These are phyloP conservation scores for Brachionus calyciflorus DNA, from an alignment of 1,140 invertebrate species.

Conservation along the genomic window DNA sequence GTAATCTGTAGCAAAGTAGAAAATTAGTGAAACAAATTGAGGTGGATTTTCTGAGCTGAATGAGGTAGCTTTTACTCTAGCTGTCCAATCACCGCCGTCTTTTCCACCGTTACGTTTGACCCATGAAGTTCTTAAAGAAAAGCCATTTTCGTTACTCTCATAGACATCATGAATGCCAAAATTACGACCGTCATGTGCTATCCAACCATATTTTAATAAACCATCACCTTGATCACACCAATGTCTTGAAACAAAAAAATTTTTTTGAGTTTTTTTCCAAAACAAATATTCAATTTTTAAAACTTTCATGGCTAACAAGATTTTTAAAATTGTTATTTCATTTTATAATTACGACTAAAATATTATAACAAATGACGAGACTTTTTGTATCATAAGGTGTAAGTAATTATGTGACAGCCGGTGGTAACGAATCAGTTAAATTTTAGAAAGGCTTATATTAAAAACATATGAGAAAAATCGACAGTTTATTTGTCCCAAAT, in stretches of 20 bases:
- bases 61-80: constrained; percentile 71
- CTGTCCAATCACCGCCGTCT: constrained; percentile 88
- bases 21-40: constrained; percentile 61
- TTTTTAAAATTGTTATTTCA: too few species aligned
- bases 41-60: constrained; percentile 8
- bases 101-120: constrained; percentile 75
- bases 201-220: constrained; percentile 78
- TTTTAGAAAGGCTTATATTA: too few species aligned
- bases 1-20: constrained; percentile 60
- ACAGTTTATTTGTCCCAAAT: too few species aligned
- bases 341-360: too few species aligned
- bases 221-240: constrained; percentile 87
- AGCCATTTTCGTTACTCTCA: constrained; percentile 69
- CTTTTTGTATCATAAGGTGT: too few species aligned
- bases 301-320: too few species aligned
- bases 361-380: too few species aligned
- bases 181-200: constrained; percentile 81
- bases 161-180: constrained; percentile 88
- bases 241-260: constrained; percentile 68
- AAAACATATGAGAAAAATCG: too few species aligned
- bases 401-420: too few species aligned
- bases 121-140: constrained; percentile 71
- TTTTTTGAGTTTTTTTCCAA: not conserved
- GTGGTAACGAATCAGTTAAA: too few species aligned
- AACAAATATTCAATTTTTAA: too few species aligned